Evolutionary conservation across 1,140 invertebrate genomes (phyloP).

Genomic region (Drosophila punjabiensis): DNA sequence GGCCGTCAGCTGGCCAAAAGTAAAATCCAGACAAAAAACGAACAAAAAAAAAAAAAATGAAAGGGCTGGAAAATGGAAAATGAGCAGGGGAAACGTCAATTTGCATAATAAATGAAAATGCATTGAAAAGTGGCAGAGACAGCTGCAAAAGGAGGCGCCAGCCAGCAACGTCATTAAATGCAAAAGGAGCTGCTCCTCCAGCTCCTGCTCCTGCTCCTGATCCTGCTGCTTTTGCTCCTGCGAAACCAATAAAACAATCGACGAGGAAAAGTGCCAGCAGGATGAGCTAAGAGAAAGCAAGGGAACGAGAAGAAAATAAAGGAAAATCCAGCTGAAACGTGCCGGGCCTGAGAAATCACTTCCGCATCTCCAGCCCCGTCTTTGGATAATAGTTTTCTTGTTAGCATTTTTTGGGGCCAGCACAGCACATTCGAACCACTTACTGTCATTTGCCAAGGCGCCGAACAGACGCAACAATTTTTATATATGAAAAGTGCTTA

Average conservation of each 20-base stretch:
- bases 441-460: conserved; percentile 58
- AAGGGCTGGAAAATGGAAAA: conserved; percentile 24
- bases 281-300: background rate
- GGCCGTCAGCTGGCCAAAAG: conserved; percentile 35
- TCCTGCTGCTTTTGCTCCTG: background rate
- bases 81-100: conserved; percentile 70
- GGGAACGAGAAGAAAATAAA: background rate
- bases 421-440: conserved; percentile 50
- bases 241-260: conserved; percentile 58
- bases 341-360: conserved; percentile 45
- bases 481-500: conserved; percentile 29
- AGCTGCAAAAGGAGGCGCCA: conserved; percentile 54
- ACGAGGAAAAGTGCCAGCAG: conserved; percentile 23
- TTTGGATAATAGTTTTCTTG: conserved; percentile 45
- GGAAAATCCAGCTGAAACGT: conserved; percentile 16
- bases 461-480: conserved; percentile 45
- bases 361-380: conserved; percentile 37
- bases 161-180: conserved; percentile 49
- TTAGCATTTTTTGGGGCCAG: conserved; percentile 50
- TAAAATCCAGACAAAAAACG: conserved; percentile 12
- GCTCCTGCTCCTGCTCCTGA: background rate
- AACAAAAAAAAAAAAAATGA: background rate
- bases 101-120: conserved; percentile 84
- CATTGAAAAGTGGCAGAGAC: conserved; percentile 80
- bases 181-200: conserved; percentile 14